These are phyloP conservation scores for Cairina moschata DNA, from an alignment of 2,113 vertebrate genomes.

Conservation along the genomic window DNA sequence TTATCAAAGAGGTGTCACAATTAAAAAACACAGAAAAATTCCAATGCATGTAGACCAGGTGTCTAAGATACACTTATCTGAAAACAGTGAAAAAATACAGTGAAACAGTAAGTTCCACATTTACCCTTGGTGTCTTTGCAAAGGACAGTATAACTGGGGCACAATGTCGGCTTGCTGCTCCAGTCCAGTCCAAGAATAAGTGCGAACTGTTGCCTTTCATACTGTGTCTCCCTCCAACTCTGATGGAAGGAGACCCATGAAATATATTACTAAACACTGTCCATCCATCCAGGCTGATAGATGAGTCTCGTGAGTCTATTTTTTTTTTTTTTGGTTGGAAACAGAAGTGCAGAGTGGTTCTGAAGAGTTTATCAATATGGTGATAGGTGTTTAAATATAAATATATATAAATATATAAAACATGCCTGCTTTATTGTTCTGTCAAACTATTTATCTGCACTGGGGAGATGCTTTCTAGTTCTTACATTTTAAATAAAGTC, in stretches of 20 bases:
- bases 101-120: background rate
- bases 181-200: background rate
- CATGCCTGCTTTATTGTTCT: background rate
- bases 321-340: too few species aligned
- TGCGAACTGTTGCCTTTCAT: too few species aligned
- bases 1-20: background rate
- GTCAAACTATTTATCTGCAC: background rate
- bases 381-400: too few species aligned
- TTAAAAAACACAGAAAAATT: background rate
- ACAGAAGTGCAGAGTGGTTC: too few species aligned
- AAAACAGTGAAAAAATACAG: background rate
- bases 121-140: background rate
- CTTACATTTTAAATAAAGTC: background rate
- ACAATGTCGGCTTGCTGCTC: accelerated
- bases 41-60: background rate
- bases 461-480: background rate
- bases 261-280: too few species aligned
- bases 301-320: too few species aligned
- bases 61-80: background rate
- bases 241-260: too few species aligned
- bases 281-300: too few species aligned
- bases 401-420: too few species aligned
- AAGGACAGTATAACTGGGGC: background rate
- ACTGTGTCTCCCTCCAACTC: too few species aligned
- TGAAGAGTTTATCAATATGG: too few species aligned